A percentile compares a stretch with the other conserved stretches of the same genome.
phyloP scores from a whole-genome alignment of 2,797 vertebrate genomes.

The Botia kubotai region DNA sequence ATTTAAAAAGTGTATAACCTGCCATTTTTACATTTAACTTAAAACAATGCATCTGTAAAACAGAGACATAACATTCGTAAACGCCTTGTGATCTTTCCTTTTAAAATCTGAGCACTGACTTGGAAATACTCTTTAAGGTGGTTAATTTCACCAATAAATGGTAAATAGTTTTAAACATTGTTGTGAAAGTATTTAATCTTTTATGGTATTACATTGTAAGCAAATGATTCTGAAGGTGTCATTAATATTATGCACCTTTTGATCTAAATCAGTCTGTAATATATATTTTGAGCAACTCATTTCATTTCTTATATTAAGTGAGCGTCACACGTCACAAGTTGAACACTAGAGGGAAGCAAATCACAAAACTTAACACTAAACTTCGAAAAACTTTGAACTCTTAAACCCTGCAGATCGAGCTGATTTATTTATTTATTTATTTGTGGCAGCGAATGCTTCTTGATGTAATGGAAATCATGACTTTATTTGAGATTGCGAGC shows the following conservation, averaged over 20 bases:
- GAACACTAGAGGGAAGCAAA: conserved; percentile 52
- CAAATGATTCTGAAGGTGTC: not conserved
- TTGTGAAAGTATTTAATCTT: not conserved
- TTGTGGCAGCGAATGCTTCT: too few species aligned
- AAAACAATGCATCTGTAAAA: not conserved
- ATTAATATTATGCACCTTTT: too few species aligned
- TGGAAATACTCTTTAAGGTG: not conserved
- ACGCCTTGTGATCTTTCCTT: not conserved
- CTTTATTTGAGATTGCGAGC: too few species aligned
- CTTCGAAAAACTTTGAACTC: too few species aligned
- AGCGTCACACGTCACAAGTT: not conserved
- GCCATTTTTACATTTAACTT: not conserved
- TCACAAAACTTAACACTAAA: not conserved
- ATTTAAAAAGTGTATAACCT: not conserved
- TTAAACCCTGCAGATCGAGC: not conserved
- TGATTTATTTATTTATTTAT: too few species aligned
- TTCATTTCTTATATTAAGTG: not conserved
- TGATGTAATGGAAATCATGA: too few species aligned
- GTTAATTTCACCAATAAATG: not conserved
- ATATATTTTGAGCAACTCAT: too few species aligned
- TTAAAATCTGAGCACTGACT: not conserved
- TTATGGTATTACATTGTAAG: not conserved
- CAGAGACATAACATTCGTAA: not conserved
- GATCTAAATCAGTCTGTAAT: too few species aligned
- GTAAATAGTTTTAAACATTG: not conserved